Conservation (phyloP, 2,797 vertebrate genomes). For the Setipinna tenuifilis region DNA sequence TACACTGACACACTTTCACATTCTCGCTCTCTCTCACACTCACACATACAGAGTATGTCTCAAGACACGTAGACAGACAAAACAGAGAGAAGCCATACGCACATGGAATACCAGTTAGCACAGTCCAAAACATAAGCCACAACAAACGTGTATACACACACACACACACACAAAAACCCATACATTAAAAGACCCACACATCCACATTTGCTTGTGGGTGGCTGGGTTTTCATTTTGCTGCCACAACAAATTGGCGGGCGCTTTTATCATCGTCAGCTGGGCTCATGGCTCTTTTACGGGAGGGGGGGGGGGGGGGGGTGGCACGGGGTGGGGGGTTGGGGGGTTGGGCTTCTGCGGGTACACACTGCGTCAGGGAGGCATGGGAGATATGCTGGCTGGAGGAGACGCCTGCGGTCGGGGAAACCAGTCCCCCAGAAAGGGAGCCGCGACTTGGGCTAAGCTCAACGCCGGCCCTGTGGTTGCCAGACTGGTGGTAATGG, state of each 20-base stretch:
- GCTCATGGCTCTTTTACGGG: conserved; percentile 26
- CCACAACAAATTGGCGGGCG: conserved; percentile 47
- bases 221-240: conserved; percentile 44
- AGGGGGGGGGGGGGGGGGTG: conserved; percentile 21
- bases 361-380: background rate
- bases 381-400: background rate
- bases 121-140: background rate
- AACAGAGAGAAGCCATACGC: background rate
- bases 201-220: conserved; percentile 9
- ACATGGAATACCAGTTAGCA: background rate
- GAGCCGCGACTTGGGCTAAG: background rate
- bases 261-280: conserved; percentile 33
- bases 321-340: conserved; percentile 11
- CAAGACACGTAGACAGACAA: background rate
- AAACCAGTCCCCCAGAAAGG: conserved; percentile 6
- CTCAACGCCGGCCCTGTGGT: background rate
- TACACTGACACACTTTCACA: background rate
- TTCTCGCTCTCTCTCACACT: too few relatives aligned
- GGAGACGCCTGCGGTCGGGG: conserved; percentile 6
- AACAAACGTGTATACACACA: conserved; percentile 16
- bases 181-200: conserved; percentile 31
- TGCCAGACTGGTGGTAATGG: background rate
- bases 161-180: background rate
- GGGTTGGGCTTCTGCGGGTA: background rate
- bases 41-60: background rate